Percentiles rank a stretch among this genome's conserved stretches.
Conservation (phyloP, 2,797 vertebrate genomes). For the Toxotes lorentzi region DNA sequence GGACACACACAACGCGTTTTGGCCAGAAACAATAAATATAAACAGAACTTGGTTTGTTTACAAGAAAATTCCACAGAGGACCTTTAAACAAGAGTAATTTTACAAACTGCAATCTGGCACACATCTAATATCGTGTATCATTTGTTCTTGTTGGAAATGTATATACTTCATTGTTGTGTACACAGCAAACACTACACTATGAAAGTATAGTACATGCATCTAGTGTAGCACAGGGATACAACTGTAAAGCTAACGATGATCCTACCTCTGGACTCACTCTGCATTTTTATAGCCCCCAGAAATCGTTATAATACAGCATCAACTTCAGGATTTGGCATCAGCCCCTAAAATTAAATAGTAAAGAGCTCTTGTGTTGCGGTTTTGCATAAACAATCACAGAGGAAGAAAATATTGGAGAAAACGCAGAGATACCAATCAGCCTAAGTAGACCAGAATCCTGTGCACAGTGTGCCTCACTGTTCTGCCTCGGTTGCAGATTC, state of each 20-base stretch:
- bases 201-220: not conserved
- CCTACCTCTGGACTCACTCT: not conserved
- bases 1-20: not conserved
- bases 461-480: not conserved
- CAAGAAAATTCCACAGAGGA: not conserved
- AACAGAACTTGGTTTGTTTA: not conserved
- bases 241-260: not conserved
- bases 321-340: constrained; percentile 1
- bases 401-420: not conserved
- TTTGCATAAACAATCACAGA: constrained; percentile 16
- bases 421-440: constrained; percentile 25
- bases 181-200: not conserved
- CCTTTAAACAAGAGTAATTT: not conserved
- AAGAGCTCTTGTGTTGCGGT: not conserved
- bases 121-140: not conserved
- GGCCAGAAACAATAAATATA: not conserved
- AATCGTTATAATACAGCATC: constrained; percentile 3
- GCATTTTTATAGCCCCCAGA: not conserved
- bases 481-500: constrained; percentile 43
- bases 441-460: constrained; percentile 17
- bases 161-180: not conserved
- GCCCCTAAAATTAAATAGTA: not conserved
- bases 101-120: not conserved
- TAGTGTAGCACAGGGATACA: not conserved
- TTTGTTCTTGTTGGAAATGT: not conserved